phyloP scores from a whole-genome alignment of 2,888 invertebrate species.

The Synanthedon formicaeformis region DNA sequence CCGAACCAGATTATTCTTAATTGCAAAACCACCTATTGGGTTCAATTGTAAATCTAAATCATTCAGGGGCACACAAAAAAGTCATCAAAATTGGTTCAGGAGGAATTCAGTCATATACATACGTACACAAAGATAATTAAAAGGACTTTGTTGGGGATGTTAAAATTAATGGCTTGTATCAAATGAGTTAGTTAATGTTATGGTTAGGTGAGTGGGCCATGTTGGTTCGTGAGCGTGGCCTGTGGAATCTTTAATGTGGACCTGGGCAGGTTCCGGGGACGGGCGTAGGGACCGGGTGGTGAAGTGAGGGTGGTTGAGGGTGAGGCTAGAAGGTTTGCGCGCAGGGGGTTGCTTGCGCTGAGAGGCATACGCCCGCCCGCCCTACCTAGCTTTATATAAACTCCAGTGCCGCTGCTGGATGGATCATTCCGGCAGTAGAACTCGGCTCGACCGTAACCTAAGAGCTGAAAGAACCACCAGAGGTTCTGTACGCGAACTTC shows the following conservation, averaged over 20 bases:
- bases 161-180: constrained; percentile 6
- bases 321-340: constrained; percentile 25
- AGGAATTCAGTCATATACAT: too few relatives aligned
- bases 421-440: constrained; percentile 13
- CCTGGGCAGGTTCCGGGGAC: constrained; percentile 3
- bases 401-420: too few relatives aligned
- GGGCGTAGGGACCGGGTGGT: constrained; percentile 1
- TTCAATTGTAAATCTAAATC: too few relatives aligned
- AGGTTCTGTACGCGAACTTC: constrained; percentile 2
- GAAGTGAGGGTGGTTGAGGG: constrained; percentile 15
- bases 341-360: constrained; percentile 10
- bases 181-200: constrained; percentile 5
- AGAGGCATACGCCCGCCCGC: constrained; percentile 26
- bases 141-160: neutral
- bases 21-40: too few relatives aligned
- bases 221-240: constrained; percentile 7
- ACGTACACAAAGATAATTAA: too few relatives aligned
- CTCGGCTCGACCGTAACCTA: constrained; percentile 3
- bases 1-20: too few relatives aligned
- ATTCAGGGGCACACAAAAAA: too few relatives aligned
- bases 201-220: constrained; percentile 5
- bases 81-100: too few relatives aligned
- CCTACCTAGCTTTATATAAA: constrained; percentile 1
- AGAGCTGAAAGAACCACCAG: constrained; percentile 5
- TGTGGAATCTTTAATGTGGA: constrained; percentile 15